These are phyloP conservation scores for Panagrolaimus sp. DNA, from an alignment of 1,140 invertebrate species.

Conservation along the genomic window DNA sequence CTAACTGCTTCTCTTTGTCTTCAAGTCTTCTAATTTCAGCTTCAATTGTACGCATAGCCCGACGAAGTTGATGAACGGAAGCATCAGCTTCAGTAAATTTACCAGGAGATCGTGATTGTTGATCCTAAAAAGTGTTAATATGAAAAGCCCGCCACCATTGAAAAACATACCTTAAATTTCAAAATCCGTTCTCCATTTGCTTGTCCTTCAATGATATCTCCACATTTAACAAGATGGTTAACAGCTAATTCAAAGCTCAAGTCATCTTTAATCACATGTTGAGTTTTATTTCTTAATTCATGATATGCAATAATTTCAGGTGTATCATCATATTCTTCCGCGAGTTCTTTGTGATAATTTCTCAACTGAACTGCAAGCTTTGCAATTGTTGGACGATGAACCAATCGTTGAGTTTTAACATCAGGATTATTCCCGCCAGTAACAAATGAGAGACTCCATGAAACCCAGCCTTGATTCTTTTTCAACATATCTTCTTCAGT, in stretches of 20 bases:
- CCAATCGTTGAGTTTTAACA: conserved; percentile 39
- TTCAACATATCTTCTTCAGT: conserved; percentile 33
- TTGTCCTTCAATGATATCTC: conserved; percentile 46
- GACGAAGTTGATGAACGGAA: conserved; percentile 50
- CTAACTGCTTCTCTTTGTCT: conserved; percentile 30
- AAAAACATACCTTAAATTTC: conserved; percentile 47
- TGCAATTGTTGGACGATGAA: conserved; percentile 6
- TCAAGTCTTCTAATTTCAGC: conserved; percentile 45
- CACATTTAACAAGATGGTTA: conserved; percentile 37
- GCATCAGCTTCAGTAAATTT: conserved; percentile 56
- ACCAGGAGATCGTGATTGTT: conserved; percentile 42
- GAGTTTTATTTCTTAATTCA: conserved; percentile 39
- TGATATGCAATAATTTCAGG: conserved; percentile 54
- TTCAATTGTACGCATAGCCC: conserved; percentile 45
- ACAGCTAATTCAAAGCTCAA: conserved; percentile 52
- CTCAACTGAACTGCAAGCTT: conserved; percentile 20
- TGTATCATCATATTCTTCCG: conserved; percentile 44
- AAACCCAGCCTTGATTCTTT: conserved; percentile 40
- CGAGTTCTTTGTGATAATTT: conserved; percentile 44
- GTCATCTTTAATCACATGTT: conserved; percentile 29
- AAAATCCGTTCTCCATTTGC: conserved; percentile 49
- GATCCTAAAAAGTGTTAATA: conserved; percentile 36
- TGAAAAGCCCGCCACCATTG: background rate
- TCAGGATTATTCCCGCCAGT: conserved; percentile 21
- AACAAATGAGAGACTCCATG: conserved; percentile 42